Base-by-base conservation (phyloP, 2,797 vertebrate species). In the Parotocinclus haroldoi region DNA sequence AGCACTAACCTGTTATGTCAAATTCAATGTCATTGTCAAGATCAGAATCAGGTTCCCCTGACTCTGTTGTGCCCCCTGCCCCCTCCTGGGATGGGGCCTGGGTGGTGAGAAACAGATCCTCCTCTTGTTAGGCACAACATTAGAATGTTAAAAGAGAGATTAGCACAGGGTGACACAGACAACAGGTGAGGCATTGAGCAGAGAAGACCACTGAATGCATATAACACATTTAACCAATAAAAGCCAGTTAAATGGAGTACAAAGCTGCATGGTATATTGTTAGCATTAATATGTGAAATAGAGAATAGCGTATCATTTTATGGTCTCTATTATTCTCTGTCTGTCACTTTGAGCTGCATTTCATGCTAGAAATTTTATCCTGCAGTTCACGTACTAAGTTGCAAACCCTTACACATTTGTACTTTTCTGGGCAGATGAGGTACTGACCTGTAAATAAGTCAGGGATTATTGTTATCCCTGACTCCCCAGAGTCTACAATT, bases 61-160 rank as follows among this genome's bases (percentile, higher is more conserved):
- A 86, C 64, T 80, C 86, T 75, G 89, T 81, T 77, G 83, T 66
- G 77, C 61, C 69, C 65, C 83, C 85, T 78, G 77, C 7, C 80
- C 80, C 86, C 86, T 89, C 89, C 83, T 85, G 77, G 79, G 86
- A 77, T 86, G 83, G 77, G 75, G 79, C 74, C 79, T 81, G 71
- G 83, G 83, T 84, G 37, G 77, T 79, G 49, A 78, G 80, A 83
- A 88, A 77, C 82, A 86, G 84, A 84, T 77, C 82, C 79, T 90
- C 85, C 86, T 89, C 90, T 91, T 91, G 89, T 91, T 91, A 89
- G 87, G 89, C 85, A 91, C 82, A 88, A 86, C 77, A 85, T 89
- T 85, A 88, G 79, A 64, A 82, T 79, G 85, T 90, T 88, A 87
- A 82, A 78, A 78, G 78, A 87, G 76, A 82, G 82, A 85, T 89